These are phyloP conservation scores for Thamnaconus septentrionalis DNA, from an alignment of 2,113 vertebrate genomes.

Conservation along the genomic window DNA sequence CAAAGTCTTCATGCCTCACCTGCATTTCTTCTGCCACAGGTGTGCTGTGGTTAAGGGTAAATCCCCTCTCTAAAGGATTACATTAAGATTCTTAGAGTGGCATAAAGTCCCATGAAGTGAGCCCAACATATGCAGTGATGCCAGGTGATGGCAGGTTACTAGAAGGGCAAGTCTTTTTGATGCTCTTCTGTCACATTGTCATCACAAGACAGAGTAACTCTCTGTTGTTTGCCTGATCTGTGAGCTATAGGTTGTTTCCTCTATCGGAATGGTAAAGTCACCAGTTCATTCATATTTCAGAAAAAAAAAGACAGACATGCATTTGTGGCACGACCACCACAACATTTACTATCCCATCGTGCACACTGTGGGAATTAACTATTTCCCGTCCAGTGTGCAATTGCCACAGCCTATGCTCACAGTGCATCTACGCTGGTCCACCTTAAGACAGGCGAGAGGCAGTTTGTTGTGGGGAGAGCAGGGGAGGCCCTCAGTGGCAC, in stretches of 20 bases:
- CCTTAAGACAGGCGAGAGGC: slow-evolving; percentile 78
- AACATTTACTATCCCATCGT: slow-evolving; percentile 27
- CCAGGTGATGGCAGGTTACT: no score
- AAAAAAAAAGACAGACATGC: neutral
- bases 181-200: no score
- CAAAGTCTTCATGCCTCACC: neutral
- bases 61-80: slow-evolving; percentile 69
- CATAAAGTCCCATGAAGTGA: slow-evolving; percentile 54
- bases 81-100: slow-evolving; percentile 67
- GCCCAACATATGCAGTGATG: slow-evolving; percentile 5
- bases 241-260: neutral
- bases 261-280: neutral
- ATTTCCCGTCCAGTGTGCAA: slow-evolving; percentile 43
- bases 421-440: slow-evolving; percentile 69
- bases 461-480: slow-evolving; percentile 74
- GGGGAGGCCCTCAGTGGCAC: slow-evolving; percentile 78
- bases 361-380: slow-evolving; percentile 76
- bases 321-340: neutral
- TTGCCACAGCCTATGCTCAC: slow-evolving; percentile 29
- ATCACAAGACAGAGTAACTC: no score
- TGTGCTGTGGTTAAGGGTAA: slow-evolving; percentile 48
- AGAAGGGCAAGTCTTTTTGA: no score
- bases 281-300: neutral
- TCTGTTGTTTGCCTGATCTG: neutral
- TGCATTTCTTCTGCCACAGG: slow-evolving; percentile 29